phyloP scores from a whole-genome alignment of 92 coral and sea anemone species.

The Hydrozoanthus gracilis region DNA sequence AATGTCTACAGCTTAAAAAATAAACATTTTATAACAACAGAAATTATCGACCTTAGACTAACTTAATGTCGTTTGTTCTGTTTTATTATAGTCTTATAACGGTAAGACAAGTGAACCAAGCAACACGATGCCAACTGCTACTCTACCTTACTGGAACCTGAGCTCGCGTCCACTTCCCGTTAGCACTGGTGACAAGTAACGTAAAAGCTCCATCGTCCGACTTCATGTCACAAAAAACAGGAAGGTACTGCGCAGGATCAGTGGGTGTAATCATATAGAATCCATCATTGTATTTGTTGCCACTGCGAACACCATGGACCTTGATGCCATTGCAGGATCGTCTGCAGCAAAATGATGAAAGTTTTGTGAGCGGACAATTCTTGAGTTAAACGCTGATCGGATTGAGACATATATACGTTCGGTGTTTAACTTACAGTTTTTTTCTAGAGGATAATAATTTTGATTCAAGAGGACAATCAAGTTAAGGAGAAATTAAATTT shows the following conservation, averaged over 20 bases:
- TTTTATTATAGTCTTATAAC: too few species aligned
- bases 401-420: not conserved
- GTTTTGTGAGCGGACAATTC: not conserved
- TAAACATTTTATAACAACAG: not conserved
- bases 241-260: slow-evolving; percentile 59
- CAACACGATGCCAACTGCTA: not conserved
- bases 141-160: slow-evolving; percentile 61
- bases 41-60: not conserved
- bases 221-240: slow-evolving; percentile 84
- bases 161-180: slow-evolving; percentile 72
- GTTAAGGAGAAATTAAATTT: too few species aligned
- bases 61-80: not conserved
- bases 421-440: too few species aligned
- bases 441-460: too few species aligned
- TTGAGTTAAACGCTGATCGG: not conserved
- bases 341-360: not conserved
- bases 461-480: too few species aligned
- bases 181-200: slow-evolving; percentile 81
- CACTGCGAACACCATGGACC: slow-evolving; percentile 64
- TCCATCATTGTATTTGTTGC: slow-evolving; percentile 61
- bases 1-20: not conserved
- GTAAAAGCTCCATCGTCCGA: slow-evolving; percentile 80
- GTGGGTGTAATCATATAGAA: slow-evolving; percentile 61
- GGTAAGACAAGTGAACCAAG: too few species aligned
- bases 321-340: slow-evolving; percentile 83